A percentile compares a stretch with the other conserved stretches of the same genome.
Evolutionary conservation across 2,888 invertebrate species (phyloP).

Genomic region (Junonia oenone): DNA sequence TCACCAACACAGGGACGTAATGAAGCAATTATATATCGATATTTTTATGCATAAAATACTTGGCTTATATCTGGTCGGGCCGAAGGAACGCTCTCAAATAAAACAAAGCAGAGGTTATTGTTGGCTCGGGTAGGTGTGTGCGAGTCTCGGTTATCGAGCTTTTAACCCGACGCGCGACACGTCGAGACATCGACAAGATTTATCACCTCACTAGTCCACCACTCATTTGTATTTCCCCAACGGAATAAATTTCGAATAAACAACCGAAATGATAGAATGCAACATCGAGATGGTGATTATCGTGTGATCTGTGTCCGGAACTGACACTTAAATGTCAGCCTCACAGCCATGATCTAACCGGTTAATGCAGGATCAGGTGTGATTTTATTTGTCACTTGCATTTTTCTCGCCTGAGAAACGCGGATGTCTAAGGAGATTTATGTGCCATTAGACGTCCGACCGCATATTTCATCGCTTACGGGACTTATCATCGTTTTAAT

Average conservation of each 20-base stretch:
- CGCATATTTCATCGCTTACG: constrained; percentile 21
- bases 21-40: constrained; percentile 81
- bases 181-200: constrained; percentile 73
- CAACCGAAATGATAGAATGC: constrained; percentile 62
- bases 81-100: constrained; percentile 63
- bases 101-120: constrained; percentile 75
- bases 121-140: constrained; percentile 73
- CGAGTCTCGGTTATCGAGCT: constrained; percentile 76
- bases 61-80: constrained; percentile 70
- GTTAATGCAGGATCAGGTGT: constrained; percentile 18
- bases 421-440: constrained; percentile 28
- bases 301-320: constrained; percentile 20
- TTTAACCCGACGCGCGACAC: constrained; percentile 77
- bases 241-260: constrained; percentile 65
- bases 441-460: constrained; percentile 21
- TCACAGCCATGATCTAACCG: constrained; percentile 16
- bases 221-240: constrained; percentile 73
- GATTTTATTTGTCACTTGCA: constrained; percentile 28
- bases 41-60: constrained; percentile 80
- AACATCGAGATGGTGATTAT: constrained; percentile 28
- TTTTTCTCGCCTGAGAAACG: constrained; percentile 29
- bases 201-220: constrained; percentile 74
- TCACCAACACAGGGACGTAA: constrained; percentile 78
- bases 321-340: constrained; percentile 16
- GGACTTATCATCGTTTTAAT: constrained; percentile 6